These are phyloP conservation scores for Phoxinus phoxinus DNA, from an alignment of 2,113 vertebrate species.

Conservation along the genomic window DNA sequence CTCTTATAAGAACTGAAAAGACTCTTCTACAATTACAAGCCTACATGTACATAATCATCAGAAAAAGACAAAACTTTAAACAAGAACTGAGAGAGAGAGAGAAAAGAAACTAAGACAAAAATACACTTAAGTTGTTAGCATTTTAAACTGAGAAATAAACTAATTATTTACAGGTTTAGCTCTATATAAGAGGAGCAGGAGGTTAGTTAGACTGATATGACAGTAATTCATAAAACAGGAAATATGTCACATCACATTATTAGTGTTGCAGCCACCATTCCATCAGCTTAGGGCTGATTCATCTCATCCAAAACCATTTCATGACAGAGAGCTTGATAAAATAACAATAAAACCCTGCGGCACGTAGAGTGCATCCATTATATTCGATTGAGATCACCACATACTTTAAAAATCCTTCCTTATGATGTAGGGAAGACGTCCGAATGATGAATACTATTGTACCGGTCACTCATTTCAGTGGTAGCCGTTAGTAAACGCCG, in stretches of 20 bases:
- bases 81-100: slow-evolving; percentile 61
- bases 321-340: slow-evolving; percentile 25
- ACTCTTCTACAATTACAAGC: slow-evolving; percentile 59
- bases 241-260: slow-evolving; percentile 39
- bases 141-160: slow-evolving; percentile 67
- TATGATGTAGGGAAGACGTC: slow-evolving; percentile 25
- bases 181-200: slow-evolving; percentile 42
- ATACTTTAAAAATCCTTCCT: slow-evolving; percentile 17
- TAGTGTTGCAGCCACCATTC: slow-evolving; percentile 22
- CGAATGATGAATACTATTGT: neutral
- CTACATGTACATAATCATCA: slow-evolving; percentile 62
- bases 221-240: slow-evolving; percentile 48
- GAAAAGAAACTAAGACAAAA: slow-evolving; percentile 65
- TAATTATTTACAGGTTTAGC: slow-evolving; percentile 59
- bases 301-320: neutral
- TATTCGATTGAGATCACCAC: slow-evolving; percentile 17
- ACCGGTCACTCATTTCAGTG: slow-evolving; percentile 81
- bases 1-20: slow-evolving; percentile 64
- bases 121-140: slow-evolving; percentile 64
- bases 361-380: neutral
- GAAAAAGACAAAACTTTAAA: slow-evolving; percentile 58
- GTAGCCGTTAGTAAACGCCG: slow-evolving; percentile 99
- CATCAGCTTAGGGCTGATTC: slow-evolving; percentile 34
- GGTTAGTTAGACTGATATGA: slow-evolving; percentile 54
- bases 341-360: slow-evolving; percentile 27